Conservation (phyloP, 2,888 invertebrate species). For the Epinotia ramella region DNA sequence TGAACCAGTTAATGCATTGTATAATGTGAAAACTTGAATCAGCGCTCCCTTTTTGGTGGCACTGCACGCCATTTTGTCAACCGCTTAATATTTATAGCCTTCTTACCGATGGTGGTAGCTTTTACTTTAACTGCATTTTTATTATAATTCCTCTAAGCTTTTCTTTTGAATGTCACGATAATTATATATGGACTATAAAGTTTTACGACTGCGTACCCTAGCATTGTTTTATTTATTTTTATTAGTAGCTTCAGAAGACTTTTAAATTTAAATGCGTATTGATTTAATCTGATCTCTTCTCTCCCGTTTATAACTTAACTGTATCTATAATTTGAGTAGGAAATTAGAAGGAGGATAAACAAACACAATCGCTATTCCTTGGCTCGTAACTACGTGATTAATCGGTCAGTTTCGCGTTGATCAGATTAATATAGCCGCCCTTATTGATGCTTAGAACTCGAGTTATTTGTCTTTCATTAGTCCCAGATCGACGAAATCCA, state of each 20-base stretch:
- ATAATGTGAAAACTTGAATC: slow-evolving; percentile 47
- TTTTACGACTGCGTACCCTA: slow-evolving; percentile 53
- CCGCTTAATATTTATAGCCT: slow-evolving; percentile 61
- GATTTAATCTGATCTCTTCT: slow-evolving; percentile 1
- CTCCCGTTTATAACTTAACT: neutral
- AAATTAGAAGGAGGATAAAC: slow-evolving; percentile 27
- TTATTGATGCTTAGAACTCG: slow-evolving; percentile 74
- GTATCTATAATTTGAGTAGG: neutral
- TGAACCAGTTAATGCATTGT: slow-evolving; percentile 47
- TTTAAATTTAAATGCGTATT: slow-evolving; percentile 9
- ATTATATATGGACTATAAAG: slow-evolving; percentile 59
- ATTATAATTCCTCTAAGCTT: slow-evolving; percentile 59
- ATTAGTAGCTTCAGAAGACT: slow-evolving; percentile 26
- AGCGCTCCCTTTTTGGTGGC: slow-evolving; percentile 46
- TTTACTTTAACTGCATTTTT: slow-evolving; percentile 65
- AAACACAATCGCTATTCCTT: slow-evolving; percentile 34
- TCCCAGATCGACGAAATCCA: slow-evolving; percentile 76
- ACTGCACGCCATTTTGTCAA: slow-evolving; percentile 60
- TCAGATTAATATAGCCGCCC: slow-evolving; percentile 71
- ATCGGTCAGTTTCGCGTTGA: slow-evolving; percentile 55
- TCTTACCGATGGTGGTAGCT: slow-evolving; percentile 57
- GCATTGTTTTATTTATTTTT: slow-evolving; percentile 48
- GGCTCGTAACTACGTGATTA: slow-evolving; percentile 44
- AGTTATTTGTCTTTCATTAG: slow-evolving; percentile 81
- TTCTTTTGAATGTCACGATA: slow-evolving; percentile 59